Evolutionary conservation across 2,797 vertebrate species (phyloP).

Genomic region (Macropodus opercularis): DNA sequence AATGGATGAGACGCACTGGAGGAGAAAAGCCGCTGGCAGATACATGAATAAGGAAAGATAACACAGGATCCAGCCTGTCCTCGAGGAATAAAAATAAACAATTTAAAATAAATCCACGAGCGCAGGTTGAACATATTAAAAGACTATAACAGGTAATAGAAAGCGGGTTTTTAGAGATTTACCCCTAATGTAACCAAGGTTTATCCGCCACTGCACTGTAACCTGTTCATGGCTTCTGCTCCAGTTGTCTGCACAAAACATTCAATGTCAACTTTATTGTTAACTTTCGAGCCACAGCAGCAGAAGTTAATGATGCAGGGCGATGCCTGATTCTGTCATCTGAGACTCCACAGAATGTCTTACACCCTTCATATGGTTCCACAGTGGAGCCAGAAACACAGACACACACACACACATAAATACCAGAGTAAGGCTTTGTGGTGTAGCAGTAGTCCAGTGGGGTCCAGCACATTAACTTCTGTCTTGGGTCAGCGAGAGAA

Average conservation of each 20-base stretch:
- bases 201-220: too few species aligned
- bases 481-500: slow-evolving; percentile 10
- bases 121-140: background rate
- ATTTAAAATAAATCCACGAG: background rate
- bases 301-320: slow-evolving; percentile 58
- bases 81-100: background rate
- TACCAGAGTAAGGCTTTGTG: background rate
- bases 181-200: too few species aligned
- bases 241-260: too few species aligned
- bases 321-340: slow-evolving; percentile 50
- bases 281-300: slow-evolving; percentile 17
- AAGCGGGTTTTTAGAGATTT: background rate
- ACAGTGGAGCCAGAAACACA: slow-evolving; percentile 16
- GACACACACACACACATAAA: background rate
- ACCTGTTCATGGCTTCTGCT: too few species aligned
- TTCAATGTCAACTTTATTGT: too few species aligned
- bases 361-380: slow-evolving; percentile 15
- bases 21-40: slow-evolving; percentile 24
- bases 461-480: slow-evolving; percentile 16
- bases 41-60: slow-evolving; percentile 28
- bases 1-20: slow-evolving; percentile 22
- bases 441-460: background rate
- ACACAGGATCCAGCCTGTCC: background rate
- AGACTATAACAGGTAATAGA: background rate
- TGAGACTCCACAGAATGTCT: slow-evolving; percentile 43